A percentile compares a stretch with the other conserved stretches of the same genome.
Conservation (phyloP, 2,888 invertebrate species). For the Opisthograptis luteolata region DNA sequence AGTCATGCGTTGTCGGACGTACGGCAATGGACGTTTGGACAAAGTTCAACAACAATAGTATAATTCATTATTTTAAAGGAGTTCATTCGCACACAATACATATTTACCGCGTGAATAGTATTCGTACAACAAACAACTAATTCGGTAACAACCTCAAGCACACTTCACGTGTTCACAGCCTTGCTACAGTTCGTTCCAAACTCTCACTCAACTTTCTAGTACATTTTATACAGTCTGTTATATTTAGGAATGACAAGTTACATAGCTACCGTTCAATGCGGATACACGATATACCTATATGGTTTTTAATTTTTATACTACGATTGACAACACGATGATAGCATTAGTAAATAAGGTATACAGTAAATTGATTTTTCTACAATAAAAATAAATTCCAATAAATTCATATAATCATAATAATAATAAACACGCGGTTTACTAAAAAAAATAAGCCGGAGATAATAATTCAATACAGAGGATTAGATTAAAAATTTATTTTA, state of each 20-base stretch:
- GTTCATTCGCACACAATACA: conserved; percentile 27
- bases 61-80: conserved; percentile 16
- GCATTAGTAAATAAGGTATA: conserved; percentile 5
- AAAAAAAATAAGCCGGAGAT: conserved; percentile 16
- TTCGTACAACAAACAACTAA: conserved; percentile 25
- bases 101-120: conserved; percentile 42
- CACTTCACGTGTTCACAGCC: conserved; percentile 78
- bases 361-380: background rate
- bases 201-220: conserved; percentile 64
- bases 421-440: conserved; percentile 20
- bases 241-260: conserved; percentile 73
- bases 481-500: conserved; percentile 12
- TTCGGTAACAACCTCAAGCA: conserved; percentile 61
- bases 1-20: conserved; percentile 64
- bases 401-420: conserved; percentile 26
- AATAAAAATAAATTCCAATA: conserved; percentile 6
- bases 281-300: background rate
- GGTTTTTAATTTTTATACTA: background rate
- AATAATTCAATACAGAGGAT: conserved; percentile 13
- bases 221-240: conserved; percentile 64
- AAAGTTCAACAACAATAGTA: conserved; percentile 39
- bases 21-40: conserved; percentile 69
- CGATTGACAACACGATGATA: conserved; percentile 12
- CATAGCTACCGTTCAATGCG: conserved; percentile 13
- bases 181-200: conserved; percentile 75